These are phyloP conservation scores for Physocephala rufipes DNA, from an alignment of 2,888 invertebrate genomes.

Conservation along the genomic window DNA sequence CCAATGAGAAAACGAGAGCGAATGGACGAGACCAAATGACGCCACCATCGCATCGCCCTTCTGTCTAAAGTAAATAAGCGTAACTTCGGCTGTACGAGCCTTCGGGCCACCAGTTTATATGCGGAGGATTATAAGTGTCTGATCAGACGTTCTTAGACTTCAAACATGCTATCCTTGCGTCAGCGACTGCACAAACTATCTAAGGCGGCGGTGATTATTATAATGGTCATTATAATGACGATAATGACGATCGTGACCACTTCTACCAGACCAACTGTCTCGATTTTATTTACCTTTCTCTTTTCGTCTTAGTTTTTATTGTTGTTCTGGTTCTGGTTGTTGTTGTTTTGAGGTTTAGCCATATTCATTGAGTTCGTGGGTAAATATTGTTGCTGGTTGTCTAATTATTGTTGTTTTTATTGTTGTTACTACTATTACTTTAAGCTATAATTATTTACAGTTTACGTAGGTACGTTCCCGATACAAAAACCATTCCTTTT, in stretches of 20 bases:
- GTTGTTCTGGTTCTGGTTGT: no score
- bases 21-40: conserved; percentile 18
- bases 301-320: background rate
- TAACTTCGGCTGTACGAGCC: conserved; percentile 40
- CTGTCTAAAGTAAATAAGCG: conserved; percentile 49
- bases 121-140: no score
- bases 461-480: conserved; percentile 45
- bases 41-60: conserved; percentile 45
- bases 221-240: no score
- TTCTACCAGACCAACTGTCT: conserved; percentile 47
- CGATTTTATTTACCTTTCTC: conserved; percentile 34
- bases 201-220: no score
- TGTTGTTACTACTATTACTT: conserved; percentile 55
- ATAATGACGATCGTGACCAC: conserved; percentile 8
- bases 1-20: conserved; percentile 22
- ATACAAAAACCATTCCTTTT: conserved; percentile 19
- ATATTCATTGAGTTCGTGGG: conserved; percentile 9
- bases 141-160: no score
- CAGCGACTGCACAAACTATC: no score
- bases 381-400: background rate
- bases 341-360: background rate
- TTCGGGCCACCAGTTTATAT: conserved; percentile 15
- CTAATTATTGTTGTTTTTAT: conserved; percentile 14
- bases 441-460: conserved; percentile 63
- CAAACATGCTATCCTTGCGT: no score